phyloP scores from a whole-genome alignment of 2,888 invertebrate genomes.

The Scelioninae gen. 2 region DNA sequence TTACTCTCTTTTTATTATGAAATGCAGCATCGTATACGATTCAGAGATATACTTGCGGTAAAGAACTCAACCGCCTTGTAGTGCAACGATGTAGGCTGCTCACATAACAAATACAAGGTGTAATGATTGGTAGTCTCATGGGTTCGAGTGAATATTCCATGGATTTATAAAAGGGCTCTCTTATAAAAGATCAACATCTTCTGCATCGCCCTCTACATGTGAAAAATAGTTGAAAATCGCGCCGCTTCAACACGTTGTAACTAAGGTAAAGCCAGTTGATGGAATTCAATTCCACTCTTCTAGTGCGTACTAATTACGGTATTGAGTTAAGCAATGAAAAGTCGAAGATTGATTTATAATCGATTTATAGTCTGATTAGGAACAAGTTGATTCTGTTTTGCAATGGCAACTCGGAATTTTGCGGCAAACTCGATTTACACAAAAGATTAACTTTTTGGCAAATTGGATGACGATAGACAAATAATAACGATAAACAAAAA shows the following conservation, averaged over 20 bases:
- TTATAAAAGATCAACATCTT: too few species aligned
- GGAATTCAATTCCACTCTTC: constrained; percentile 61
- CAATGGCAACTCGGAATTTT: constrained; percentile 36
- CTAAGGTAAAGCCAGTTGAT: constrained; percentile 62
- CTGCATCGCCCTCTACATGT: constrained; percentile 39
- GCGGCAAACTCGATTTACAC: constrained; percentile 30
- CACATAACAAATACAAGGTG: constrained; percentile 61
- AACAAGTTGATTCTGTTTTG: constrained; percentile 52
- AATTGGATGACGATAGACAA: too few species aligned
- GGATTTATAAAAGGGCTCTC: too few species aligned
- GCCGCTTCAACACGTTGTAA: constrained; percentile 65
- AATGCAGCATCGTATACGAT: constrained; percentile 8
- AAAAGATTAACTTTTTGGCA: neutral
- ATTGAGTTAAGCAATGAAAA: constrained; percentile 69
- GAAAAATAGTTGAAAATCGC: constrained; percentile 54
- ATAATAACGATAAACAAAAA: too few species aligned
- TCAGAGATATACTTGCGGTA: constrained; percentile 21
- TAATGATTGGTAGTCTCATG: too few species aligned
- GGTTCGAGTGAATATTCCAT: too few species aligned
- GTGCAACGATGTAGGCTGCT: constrained; percentile 43
- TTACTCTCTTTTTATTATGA: constrained; percentile 21
- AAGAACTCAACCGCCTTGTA: constrained; percentile 4
- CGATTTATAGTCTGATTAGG: constrained; percentile 60
- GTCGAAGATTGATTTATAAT: constrained; percentile 68
- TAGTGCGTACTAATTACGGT: constrained; percentile 65